These are phyloP conservation scores for Drosophila eohydei DNA, from an alignment of 2,888 invertebrate genomes.

Conservation along the genomic window DNA sequence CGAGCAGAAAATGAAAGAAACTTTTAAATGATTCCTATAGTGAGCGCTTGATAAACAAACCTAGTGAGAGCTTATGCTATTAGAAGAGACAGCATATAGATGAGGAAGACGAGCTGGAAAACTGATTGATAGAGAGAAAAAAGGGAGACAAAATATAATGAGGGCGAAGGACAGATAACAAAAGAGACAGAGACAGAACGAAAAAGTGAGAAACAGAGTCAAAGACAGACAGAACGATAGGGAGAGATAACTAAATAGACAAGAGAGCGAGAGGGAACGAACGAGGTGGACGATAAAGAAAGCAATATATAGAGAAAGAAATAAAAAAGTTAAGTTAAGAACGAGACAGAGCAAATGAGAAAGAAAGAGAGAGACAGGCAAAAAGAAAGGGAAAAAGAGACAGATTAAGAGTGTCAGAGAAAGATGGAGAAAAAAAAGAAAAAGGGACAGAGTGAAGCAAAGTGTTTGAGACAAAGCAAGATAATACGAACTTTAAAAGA, in stretches of 20 bases:
- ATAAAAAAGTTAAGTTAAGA: too few species aligned
- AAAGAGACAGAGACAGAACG: background rate
- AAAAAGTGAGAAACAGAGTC: background rate
- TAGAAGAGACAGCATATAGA: too few species aligned
- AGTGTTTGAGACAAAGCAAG: too few species aligned
- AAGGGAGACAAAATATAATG: too few species aligned
- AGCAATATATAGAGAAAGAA: background rate
- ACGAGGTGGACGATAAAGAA: background rate
- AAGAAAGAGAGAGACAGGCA: background rate
- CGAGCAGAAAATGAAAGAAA: too few species aligned
- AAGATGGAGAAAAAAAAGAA: background rate
- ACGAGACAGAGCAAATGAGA: background rate
- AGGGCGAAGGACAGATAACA: too few species aligned
- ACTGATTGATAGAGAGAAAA: too few species aligned
- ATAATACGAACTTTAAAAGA: background rate
- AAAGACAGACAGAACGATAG: background rate
- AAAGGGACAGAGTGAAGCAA: background rate
- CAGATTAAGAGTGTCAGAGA: background rate
- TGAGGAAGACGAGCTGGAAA: too few species aligned
- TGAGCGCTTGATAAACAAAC: too few species aligned
- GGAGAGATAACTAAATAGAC: background rate
- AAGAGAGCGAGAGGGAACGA: background rate
- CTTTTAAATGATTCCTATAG: too few species aligned
- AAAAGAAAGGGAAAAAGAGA: background rate
- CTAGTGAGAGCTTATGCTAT: too few species aligned